phyloP scores from a whole-genome alignment of 1,140 invertebrate species.

The Brachionus asplanchnoidis region DNA sequence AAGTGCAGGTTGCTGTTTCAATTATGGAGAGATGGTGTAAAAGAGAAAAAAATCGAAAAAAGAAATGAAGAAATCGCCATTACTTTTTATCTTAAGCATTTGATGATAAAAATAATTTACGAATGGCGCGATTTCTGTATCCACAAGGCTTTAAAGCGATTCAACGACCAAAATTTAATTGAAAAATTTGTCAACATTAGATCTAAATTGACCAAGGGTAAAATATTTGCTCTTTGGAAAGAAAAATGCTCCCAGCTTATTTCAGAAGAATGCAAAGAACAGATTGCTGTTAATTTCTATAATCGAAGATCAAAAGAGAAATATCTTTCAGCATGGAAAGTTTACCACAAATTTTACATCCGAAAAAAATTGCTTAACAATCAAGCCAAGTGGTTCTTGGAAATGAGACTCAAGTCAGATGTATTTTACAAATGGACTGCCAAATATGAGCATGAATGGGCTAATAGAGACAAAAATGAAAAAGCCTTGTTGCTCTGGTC shows the following conservation, averaged over 20 bases:
- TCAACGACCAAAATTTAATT: not conserved
- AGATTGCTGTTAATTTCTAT: not conserved
- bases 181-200: not conserved
- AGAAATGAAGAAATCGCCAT: constrained; percentile 23
- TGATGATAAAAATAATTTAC: constrained; percentile 15
- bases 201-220: not conserved
- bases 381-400: not conserved
- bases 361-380: not conserved
- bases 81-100: constrained; percentile 6
- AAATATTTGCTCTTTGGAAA: not conserved
- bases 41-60: not conserved
- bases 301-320: not conserved
- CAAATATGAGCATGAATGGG: not conserved
- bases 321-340: not conserved
- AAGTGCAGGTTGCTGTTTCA: not conserved
- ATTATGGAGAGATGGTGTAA: not conserved
- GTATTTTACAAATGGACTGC: constrained; percentile 22
- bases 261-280: constrained; percentile 2
- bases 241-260: not conserved
- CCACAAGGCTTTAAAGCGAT: not conserved
- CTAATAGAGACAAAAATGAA: not conserved
- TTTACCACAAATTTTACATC: not conserved
- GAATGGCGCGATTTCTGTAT: not conserved
- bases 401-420: constrained; percentile 34
- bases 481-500: constrained; percentile 10